Base-by-base conservation (phyloP, 2,113 vertebrate genomes). In the Origma solitaria region DNA sequence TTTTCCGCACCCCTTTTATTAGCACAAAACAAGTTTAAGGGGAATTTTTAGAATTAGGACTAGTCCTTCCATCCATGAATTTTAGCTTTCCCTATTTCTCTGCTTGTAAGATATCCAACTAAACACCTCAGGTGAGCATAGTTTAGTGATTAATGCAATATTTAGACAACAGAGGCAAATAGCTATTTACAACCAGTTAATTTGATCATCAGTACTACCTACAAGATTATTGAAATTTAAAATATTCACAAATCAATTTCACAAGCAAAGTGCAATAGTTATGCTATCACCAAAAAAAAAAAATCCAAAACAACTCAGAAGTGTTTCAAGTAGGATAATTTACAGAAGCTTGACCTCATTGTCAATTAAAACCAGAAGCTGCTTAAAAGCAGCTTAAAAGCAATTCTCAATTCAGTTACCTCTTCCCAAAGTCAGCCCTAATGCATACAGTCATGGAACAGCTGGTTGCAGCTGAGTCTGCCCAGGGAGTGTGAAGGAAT, bases 311-410 rank as follows among this genome's bases (percentile, higher is more conserved):
- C 37, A 92, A 65, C 19, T 58, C 31, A 27, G 23, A 68, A 79
- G 56, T 30, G 47, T 71, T 53, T 89, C 16, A 68, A 71, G 77
- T 6, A 60, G 20, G 24, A 21, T 65, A 57, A 61, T 27, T 82
- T 94, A 81, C 38, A 93, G 60, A 90, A 80, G 50, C 35, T 77
- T 90, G 68, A 77, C 38, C 31, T 64, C 54, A 31, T 15, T 76
- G 25, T 83, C 86, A 90, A 35, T 86, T 82, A 70, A 79, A 95
- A 81, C 0, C 38, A 90, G 44, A 78, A 93, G 66, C 44, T 85
- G n/a, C 62, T 73, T 81, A 56, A 92, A 88, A 71, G 78, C 73
- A 92, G 35, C 65, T 71, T 76, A 73, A 92, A 88, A 76, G 54
- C 45, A 86, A 56, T 45, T 82, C 57, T 86, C 28, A 9, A n/a